Percentiles rank a stretch among this genome's conserved stretches.
phyloP scores from a whole-genome alignment of 2,113 vertebrate genomes.

The Sphaerodactylus townsendi region DNA sequence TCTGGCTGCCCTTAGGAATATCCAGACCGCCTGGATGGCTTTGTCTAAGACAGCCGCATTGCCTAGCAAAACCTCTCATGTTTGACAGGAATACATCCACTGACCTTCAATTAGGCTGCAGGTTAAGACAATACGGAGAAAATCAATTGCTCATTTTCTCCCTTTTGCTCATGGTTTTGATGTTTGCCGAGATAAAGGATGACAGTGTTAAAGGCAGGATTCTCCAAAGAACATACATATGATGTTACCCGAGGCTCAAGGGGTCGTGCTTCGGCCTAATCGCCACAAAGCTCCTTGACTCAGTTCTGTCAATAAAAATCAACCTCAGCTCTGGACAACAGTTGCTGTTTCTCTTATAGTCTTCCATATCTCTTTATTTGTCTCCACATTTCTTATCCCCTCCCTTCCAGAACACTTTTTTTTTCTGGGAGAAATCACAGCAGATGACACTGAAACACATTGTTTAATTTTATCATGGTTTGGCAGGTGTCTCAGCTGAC shows the following conservation, averaged over 20 bases:
- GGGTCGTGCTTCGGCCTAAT: conserved; percentile 56
- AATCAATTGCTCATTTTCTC: conserved; percentile 95
- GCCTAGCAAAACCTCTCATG: conserved; percentile 58
- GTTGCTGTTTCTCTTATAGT: background rate
- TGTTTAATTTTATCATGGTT: conserved; percentile 36
- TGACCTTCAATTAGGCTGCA: conserved; percentile 93
- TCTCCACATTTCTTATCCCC: background rate
- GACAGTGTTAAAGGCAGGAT: conserved; percentile 74
- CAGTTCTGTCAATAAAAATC: conserved; percentile 55
- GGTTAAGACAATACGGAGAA: conserved; percentile 88
- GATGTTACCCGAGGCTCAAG: conserved; percentile 69
- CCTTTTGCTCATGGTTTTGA: conserved; percentile 89
- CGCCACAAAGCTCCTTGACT: conserved; percentile 63
- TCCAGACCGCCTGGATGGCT: conserved; percentile 58
- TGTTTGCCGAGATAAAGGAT: conserved; percentile 90
- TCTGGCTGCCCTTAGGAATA: conserved; percentile 47
- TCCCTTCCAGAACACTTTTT: background rate
- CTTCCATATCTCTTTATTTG: background rate
- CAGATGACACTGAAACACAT: conserved; percentile 1
- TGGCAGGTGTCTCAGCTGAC: conserved; percentile 28
- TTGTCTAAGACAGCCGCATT: conserved; percentile 55
- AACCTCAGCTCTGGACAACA: conserved; percentile 2
- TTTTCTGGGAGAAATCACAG: background rate
- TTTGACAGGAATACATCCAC: conserved; percentile 81
- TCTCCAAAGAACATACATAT: conserved; percentile 71